Base-by-base conservation (phyloP, 35 echinoderm and acorn worm species). In the Anneissia japonica region DNA sequence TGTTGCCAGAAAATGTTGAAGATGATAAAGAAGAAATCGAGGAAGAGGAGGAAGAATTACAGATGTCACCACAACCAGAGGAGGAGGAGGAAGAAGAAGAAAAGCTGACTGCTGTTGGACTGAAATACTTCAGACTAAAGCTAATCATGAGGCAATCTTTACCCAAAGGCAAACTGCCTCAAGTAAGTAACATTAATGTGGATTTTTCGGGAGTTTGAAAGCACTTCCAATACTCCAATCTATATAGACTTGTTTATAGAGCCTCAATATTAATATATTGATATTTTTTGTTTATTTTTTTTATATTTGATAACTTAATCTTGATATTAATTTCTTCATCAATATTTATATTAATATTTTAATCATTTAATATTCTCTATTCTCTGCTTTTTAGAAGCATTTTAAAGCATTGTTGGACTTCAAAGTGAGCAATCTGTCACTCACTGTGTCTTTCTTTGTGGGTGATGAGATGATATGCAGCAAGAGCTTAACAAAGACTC, bases 71-170 rank as follows among this genome's bases (percentile, higher is more conserved):
- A 56, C 11, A 26, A 26, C 11, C 11, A 56, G 46, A 26, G 46
- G 13, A 37, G 31, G 6, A 16, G 30, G 75, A 77, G 9, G 19
- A 31, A 46, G 13, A 80, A 38, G 35, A 72, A 16, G 37, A 40
- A n/a, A 26, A 56, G n/a, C 72, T 83, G 11, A 31, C n/a, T 34
- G 56, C 72, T 31, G 74, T 74, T 19, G 79, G 87, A 34, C 28
- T 89, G 37, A 83, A 31, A 74, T 38, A 83, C 19, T 74, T 83
- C 37, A 34, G 35, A 14, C 31, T 82, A 56, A 82, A 89, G 36
- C 81, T 83, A 21, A 40, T 39, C 19, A 75, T 72, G 28, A 89
- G 83, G 36, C 87, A 74, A 73, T 37, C 51, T 35, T n/a, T 72
- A 64, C 51, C 51, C 7, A 64, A 64, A 23, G 51, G 51, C 11